Evolutionary conservation across 2,888 invertebrate genomes (phyloP), one percentile per base, ranked within the genome.

Genomic region (Branchinecta sandiegonensis): DNA sequence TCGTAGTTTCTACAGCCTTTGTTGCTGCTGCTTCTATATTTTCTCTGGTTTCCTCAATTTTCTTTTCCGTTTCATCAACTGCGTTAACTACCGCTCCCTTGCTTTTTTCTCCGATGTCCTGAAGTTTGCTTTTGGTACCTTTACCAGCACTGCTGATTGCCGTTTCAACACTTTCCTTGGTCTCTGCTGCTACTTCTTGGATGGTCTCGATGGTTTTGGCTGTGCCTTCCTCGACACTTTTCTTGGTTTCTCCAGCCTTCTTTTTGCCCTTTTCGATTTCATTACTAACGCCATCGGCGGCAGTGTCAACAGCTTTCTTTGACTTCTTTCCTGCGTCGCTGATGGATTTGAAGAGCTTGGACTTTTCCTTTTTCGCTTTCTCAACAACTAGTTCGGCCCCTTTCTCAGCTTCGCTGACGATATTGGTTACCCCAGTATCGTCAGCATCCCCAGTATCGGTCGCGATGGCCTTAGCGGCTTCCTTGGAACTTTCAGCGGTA

Each of bases 291-390:
- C 23, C 63, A 9, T 56, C 23, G n/a, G 63, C 10, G 17, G 17
- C 56, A 14, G n/a, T 17, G 56, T 56, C 56, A n/a, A 10, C 56
- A 56, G 17, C 56, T 10, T 56, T 56, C 17, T 56, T 56, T 17
- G 56, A 56, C 17, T 56, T 56, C 17, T 56, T 56, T 56, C 56
- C 56, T 56, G 56, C 56, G 56, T 56, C 56, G 17, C 56, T 56
- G 56, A 56, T 56, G 8, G 56, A 56, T 56, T 56, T 56, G 17
- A 56, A 56, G 14, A 56, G n/a, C 17, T 56, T 56, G n/a, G 56
- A 14, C 56, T 56, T 56, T 10, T 56, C 56, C 10, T 56, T 56
- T 56, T 56, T 56, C 14, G 56, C 56, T 17, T 8, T 17, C 14
- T 56, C 17, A n/a, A 56, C 56, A 56, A n/a, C 56, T 17, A 14